These are phyloP conservation scores for Atlantisia rogersi DNA, from an alignment of 2,113 vertebrate species.

Conservation along the genomic window DNA sequence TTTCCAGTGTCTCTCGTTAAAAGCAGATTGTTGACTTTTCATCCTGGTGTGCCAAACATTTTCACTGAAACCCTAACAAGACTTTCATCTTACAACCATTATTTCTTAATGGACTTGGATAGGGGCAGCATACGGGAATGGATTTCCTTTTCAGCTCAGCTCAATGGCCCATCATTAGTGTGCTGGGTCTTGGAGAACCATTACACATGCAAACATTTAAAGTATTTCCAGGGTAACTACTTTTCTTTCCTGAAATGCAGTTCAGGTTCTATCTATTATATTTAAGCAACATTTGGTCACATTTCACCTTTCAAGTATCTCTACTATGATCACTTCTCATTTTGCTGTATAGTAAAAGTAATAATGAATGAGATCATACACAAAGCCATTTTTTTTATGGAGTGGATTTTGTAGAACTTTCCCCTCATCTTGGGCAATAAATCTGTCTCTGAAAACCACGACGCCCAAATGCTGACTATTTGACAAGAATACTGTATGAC, in stretches of 20 bases:
- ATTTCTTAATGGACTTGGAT: constrained; percentile 85
- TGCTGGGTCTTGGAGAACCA: constrained; percentile 68
- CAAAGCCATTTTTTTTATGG: constrained; percentile 50
- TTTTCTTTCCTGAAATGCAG: constrained; percentile 68
- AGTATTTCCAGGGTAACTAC: constrained; percentile 76
- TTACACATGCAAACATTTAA: constrained; percentile 77
- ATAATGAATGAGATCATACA: constrained; percentile 70
- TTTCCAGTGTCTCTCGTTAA: constrained; percentile 83
- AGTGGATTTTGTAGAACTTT: constrained; percentile 65
- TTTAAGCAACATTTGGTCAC: constrained; percentile 45
- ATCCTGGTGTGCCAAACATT: constrained; percentile 80
- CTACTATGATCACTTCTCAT: constrained; percentile 43
- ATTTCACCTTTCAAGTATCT: constrained; percentile 65
- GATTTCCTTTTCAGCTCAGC: constrained; percentile 75
- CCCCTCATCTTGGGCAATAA: constrained; percentile 62
- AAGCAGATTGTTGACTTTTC: constrained; percentile 82
- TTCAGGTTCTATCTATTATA: constrained; percentile 76
- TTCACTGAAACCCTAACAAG: constrained; percentile 78
- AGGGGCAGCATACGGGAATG: constrained; percentile 57
- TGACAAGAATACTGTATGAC: constrained; percentile 57
- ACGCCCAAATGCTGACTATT: constrained; percentile 55
- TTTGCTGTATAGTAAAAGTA: constrained; percentile 59
- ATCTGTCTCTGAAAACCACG: constrained; percentile 52
- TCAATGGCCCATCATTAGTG: constrained; percentile 73
- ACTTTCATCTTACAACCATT: constrained; percentile 83